Conservation (phyloP, 2,797 vertebrate species). For the Acrossocheilus fasciatus region DNA sequence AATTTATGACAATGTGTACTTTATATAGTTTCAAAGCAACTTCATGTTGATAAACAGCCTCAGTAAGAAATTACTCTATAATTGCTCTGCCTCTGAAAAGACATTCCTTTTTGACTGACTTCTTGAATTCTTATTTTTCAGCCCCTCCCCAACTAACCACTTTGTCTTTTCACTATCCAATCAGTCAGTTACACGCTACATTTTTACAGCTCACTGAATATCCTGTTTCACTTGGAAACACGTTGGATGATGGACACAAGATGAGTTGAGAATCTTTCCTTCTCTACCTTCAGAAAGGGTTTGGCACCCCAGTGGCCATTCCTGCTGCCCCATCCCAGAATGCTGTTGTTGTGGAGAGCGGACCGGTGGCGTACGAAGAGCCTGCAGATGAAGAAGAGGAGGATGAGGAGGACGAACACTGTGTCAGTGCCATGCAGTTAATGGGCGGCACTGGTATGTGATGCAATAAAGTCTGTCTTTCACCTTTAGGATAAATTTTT, state of each 20-base stretch:
- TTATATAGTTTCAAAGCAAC: not conserved
- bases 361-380: slow-evolving; percentile 89
- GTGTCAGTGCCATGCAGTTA: slow-evolving; percentile 91
- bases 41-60: not conserved
- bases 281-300: slow-evolving; percentile 18
- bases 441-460: slow-evolving; percentile 86
- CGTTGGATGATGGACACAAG: not conserved
- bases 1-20: not conserved
- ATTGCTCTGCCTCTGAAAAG: not conserved
- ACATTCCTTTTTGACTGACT: not conserved
- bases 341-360: slow-evolving; percentile 87
- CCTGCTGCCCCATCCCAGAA: slow-evolving; percentile 34
- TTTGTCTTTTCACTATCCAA: not conserved
- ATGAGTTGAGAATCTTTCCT: not conserved
- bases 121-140: not conserved
- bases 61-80: not conserved
- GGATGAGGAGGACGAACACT: slow-evolving; percentile 90
- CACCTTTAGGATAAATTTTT: too few relatives aligned
- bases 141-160: not conserved
- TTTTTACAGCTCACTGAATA: not conserved
- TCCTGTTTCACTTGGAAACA: not conserved
- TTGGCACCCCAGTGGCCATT: not conserved
- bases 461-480: not conserved
- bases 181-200: not conserved
- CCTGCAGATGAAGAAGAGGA: slow-evolving; percentile 89